phyloP scores from a whole-genome alignment of 2,888 invertebrate species.

The Andrena fulva region DNA sequence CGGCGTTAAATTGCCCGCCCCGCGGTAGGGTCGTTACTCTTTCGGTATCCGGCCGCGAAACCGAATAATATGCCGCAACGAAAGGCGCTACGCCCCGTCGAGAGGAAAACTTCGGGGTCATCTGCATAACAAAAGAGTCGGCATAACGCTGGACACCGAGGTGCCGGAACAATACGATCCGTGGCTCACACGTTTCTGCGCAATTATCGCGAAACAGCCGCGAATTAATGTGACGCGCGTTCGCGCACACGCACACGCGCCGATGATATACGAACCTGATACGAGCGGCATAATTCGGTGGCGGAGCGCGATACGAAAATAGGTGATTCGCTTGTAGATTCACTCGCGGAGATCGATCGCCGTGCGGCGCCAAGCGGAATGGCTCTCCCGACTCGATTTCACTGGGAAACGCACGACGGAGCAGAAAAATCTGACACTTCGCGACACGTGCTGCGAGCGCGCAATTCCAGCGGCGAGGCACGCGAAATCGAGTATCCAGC shows the following conservation, averaged over 20 bases:
- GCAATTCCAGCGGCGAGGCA: constrained; percentile 21
- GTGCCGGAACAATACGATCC: constrained; percentile 59
- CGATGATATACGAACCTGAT: constrained; percentile 47
- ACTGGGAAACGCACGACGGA: background rate
- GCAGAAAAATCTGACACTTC: constrained; percentile 4
- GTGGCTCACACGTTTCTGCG: constrained; percentile 45
- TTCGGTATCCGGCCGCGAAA: constrained; percentile 33
- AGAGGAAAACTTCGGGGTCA: constrained; percentile 61
- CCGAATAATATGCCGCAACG: constrained; percentile 57
- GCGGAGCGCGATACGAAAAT: constrained; percentile 34
- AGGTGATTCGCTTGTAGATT: constrained; percentile 24
- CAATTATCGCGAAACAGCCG: constrained; percentile 68
- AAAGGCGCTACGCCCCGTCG: constrained; percentile 27
- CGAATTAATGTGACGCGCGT: constrained; percentile 56
- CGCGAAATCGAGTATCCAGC: constrained; percentile 39
- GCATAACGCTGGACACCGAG: constrained; percentile 49
- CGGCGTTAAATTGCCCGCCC: constrained; percentile 24
- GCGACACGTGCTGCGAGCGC: constrained; percentile 44
- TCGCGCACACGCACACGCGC: background rate
- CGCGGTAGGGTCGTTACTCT: constrained; percentile 53
- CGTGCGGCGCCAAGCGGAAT: background rate
- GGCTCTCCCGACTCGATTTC: background rate
- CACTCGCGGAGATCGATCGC: constrained; percentile 3
- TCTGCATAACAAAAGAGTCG: constrained; percentile 65
- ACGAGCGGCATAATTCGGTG: constrained; percentile 38